phyloP scores from a whole-genome alignment of 2,888 invertebrate genomes.

The Himalopsyche tibetana region DNA sequence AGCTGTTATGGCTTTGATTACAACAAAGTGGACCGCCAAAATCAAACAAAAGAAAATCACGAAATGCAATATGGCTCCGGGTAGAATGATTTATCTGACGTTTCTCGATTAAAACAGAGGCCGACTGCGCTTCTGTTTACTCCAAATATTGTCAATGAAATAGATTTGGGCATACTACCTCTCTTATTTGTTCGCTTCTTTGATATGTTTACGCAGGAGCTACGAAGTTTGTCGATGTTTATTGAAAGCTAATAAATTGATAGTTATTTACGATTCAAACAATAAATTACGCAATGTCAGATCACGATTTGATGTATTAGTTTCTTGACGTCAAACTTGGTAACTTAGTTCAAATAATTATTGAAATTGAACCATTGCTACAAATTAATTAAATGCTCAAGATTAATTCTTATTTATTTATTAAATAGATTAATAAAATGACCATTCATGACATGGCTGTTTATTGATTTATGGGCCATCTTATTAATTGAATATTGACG shows the following conservation, averaged over 20 bases:
- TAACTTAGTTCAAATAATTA: too few relatives aligned
- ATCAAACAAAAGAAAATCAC: constrained; percentile 54
- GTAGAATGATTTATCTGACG: constrained; percentile 55
- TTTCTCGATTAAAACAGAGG: constrained; percentile 32
- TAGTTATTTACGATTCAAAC: too few relatives aligned
- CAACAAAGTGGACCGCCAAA: constrained; percentile 13
- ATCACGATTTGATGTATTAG: too few relatives aligned
- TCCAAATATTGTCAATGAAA: background rate
- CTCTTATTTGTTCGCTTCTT: background rate
- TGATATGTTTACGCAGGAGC: background rate
- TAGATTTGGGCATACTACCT: constrained; percentile 19
- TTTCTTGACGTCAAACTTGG: too few relatives aligned
- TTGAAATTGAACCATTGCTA: too few relatives aligned
- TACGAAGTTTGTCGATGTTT: background rate
- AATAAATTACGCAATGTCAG: too few relatives aligned
- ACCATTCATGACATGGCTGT: too few relatives aligned
- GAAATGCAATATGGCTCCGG: constrained; percentile 42
- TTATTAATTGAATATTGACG: too few relatives aligned
- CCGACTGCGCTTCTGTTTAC: constrained; percentile 20
- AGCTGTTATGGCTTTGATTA: constrained; percentile 56
- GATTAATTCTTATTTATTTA: too few relatives aligned
- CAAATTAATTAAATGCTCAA: too few relatives aligned
- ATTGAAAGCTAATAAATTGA: background rate
- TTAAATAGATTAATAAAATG: too few relatives aligned
- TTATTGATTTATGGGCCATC: too few relatives aligned